Base-by-base conservation (phyloP, 2,113 vertebrate species). In the Anarrhichthys ocellatus region DNA sequence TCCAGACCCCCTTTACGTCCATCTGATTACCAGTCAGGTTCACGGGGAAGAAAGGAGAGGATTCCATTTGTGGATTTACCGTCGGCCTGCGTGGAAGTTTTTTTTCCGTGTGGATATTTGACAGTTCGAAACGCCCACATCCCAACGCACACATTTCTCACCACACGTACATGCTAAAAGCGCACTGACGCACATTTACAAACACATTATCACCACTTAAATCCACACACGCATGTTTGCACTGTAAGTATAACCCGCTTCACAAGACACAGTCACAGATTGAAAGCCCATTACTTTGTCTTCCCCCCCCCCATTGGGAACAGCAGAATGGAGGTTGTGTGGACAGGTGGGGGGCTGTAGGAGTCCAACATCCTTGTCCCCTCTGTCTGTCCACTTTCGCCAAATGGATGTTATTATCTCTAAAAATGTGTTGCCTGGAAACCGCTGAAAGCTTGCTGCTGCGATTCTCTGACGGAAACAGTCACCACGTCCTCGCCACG, bases 341-440 rank as follows among this genome's bases (percentile, higher is more conserved):
- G 82, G 85, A 90, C 91, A 79, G 92, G 89, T 88, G 86, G 87
- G 75, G 85, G 91, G 83, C 85, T 88, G 58, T 94, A 91, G 89
- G 82, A 92, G 87, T 89, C 63, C 82, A 82, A 65, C 50, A 72
- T 73, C 84, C 32, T 78, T 44, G 20, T 77, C 79, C 70, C 29
- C 29, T 65, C 54, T 48, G 64, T 68, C 58, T 64, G 63, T 85
- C 80, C 78, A 74, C 61, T 80, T 78, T 77, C 27, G 66, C 59
- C 78, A 89, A 87, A 93, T 86, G 91, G 93, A 94, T 95, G 85
- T 88, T 88, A 91, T 93, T 88, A 88, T 78, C 67, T 88, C 83
- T 66, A 79, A 95, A 92, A 92, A 95, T 94, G 93, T 40, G 87
- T 93, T 91, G 86, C 93, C 80, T 86, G 88, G 92, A 93, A 90